Evolutionary conservation across 2,888 invertebrate species (phyloP).

Genomic region (Bruchidius siliquastri): DNA sequence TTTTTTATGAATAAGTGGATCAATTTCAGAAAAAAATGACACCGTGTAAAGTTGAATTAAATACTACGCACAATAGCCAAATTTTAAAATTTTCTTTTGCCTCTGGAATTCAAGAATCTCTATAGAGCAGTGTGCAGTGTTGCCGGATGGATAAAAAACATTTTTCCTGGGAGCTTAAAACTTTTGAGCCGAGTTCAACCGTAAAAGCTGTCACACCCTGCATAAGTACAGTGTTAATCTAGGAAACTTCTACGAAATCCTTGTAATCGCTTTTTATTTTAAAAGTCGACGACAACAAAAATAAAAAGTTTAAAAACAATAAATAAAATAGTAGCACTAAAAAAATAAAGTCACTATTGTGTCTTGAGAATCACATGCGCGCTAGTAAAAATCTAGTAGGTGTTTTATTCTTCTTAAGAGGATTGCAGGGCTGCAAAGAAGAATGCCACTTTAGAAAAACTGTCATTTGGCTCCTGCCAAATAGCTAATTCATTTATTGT

Average conservation of each 20-base stretch:
- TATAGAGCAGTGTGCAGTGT: no score
- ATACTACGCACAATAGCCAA: no score
- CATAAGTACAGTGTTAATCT: slow-evolving; percentile 2
- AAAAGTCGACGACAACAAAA: slow-evolving; percentile 1
- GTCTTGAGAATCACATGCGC: slow-evolving; percentile 30
- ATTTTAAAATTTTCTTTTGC: no score
- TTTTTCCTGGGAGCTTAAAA: no score
- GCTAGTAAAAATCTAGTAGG: background rate
- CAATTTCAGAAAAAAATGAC: no score
- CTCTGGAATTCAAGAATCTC: no score
- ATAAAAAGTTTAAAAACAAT: slow-evolving; percentile 19
- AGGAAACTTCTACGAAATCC: background rate
- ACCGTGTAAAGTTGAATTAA: no score
- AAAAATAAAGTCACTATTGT: slow-evolving; percentile 29
- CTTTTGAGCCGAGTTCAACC: background rate
- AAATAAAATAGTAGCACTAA: slow-evolving; percentile 30
- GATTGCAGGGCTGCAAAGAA: background rate
- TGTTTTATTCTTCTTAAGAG: background rate
- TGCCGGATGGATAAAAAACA: no score
- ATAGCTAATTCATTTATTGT: background rate
- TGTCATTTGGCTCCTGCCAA: background rate
- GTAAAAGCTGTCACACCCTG: slow-evolving; percentile 6
- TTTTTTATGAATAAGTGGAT: no score
- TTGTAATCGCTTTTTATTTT: background rate
- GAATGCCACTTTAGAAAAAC: background rate